Conservation (phyloP, 2,113 vertebrate genomes). For the Ondatra zibethicus region DNA sequence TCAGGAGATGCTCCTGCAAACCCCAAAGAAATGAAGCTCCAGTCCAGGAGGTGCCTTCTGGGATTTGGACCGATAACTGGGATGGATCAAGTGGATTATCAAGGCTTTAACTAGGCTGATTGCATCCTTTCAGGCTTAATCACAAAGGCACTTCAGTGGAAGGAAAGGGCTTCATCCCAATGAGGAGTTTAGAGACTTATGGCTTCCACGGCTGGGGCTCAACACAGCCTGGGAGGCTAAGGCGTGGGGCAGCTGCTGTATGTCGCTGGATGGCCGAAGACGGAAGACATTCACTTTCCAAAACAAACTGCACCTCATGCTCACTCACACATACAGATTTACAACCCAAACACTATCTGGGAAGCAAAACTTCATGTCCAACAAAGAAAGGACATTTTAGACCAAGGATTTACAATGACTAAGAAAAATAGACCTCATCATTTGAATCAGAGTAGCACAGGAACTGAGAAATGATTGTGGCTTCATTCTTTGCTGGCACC, state of each 20-base stretch:
- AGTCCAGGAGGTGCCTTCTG: conserved; percentile 42
- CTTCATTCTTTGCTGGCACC: conserved; percentile 2
- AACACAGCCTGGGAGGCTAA: neutral
- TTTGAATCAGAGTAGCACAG: conserved; percentile 10
- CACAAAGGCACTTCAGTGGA: conserved; percentile 77
- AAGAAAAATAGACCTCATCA: conserved; percentile 17
- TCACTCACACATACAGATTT: conserved; percentile 32
- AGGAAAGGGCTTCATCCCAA: conserved; percentile 59
- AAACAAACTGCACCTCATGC: conserved; percentile 28
- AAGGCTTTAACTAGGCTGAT: conserved; percentile 85
- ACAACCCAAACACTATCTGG: conserved; percentile 55
- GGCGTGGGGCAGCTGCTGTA: fast-evolving
- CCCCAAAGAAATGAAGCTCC: conserved; percentile 64
- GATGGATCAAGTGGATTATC: conserved; percentile 83
- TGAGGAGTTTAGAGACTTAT: conserved; percentile 44
- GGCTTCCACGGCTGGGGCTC: neutral
- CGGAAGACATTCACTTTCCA: conserved; percentile 24
- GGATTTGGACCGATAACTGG: conserved; percentile 77
- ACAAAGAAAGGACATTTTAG: conserved; percentile 47
- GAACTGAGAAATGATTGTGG: conserved; percentile 15
- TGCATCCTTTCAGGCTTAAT: conserved; percentile 84
- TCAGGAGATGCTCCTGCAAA: neutral
- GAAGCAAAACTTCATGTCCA: conserved; percentile 58
- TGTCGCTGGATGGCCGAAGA: neutral
- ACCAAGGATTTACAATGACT: conserved; percentile 42